phyloP scores from a whole-genome alignment of 53 echinoderm and acorn worm species.

The Mesocentrotus franciscanus region DNA sequence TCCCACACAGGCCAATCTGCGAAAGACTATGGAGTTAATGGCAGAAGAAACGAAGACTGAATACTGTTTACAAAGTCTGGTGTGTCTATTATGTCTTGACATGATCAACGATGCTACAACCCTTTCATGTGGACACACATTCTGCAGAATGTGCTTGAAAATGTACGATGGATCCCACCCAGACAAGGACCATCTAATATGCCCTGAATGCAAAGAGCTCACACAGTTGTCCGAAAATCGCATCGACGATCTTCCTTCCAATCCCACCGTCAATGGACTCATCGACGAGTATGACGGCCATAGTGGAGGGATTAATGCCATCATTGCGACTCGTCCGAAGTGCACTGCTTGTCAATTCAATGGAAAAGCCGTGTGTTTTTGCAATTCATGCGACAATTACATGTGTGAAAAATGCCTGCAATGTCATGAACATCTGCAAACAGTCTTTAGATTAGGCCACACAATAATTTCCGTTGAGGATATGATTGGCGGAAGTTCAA shows the following conservation, averaged over 20 bases:
- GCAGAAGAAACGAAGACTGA: not conserved
- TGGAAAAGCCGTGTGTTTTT: not conserved
- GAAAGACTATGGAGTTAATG: not conserved
- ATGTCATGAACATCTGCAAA: not conserved
- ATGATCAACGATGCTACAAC: not conserved
- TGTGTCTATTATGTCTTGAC: not conserved
- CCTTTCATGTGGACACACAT: not conserved
- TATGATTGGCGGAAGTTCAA: not conserved
- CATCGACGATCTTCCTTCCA: not conserved
- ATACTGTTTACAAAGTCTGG: not conserved
- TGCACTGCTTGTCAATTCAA: conserved; percentile 26
- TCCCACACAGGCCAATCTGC: not conserved
- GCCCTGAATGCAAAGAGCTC: not conserved
- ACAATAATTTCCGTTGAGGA: not conserved
- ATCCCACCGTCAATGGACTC: not conserved
- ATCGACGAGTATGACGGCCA: not conserved
- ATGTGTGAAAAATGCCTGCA: conserved; percentile 32
- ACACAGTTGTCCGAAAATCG: not conserved
- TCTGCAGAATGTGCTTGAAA: conserved; percentile 1
- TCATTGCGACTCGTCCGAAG: not conserved
- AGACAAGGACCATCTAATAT: not conserved
- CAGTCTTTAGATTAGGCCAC: conserved; percentile 10
- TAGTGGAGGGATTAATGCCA: not conserved
- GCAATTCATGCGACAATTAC: not conserved
- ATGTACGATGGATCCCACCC: not conserved